These are phyloP conservation scores for Chaenodraco wilsoni DNA, from an alignment of 2,797 vertebrate genomes.

Conservation along the genomic window DNA sequence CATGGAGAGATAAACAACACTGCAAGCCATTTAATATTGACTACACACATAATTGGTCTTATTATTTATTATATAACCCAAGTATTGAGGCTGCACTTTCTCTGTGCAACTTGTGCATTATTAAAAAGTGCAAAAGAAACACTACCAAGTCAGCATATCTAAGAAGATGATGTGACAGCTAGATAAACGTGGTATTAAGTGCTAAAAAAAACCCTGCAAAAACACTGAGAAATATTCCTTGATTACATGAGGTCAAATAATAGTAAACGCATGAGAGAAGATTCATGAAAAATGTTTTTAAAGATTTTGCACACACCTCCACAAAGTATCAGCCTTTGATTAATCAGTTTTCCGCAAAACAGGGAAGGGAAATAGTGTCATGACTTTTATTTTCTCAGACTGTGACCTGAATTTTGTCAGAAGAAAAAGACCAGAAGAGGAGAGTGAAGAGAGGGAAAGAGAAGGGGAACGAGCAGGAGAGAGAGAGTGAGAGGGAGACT, in stretches of 20 bases:
- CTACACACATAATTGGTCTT: neutral
- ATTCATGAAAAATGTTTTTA: too few species aligned
- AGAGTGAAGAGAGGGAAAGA: neutral
- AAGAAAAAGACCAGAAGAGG: neutral
- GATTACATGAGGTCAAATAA: too few species aligned
- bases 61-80: slow-evolving; percentile 2
- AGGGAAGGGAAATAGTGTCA: neutral
- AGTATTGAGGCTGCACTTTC: neutral
- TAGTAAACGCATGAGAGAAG: too few species aligned
- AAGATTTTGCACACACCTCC: too few species aligned
- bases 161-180: neutral
- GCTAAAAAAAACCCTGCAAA: neutral
- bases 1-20: neutral
- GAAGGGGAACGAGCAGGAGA: neutral
- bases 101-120: neutral
- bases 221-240: too few species aligned
- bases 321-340: neutral
- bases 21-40: neutral
- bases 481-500: too few species aligned
- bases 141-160: neutral
- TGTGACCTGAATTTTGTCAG: slow-evolving; percentile 8
- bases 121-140: neutral
- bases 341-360: slow-evolving; percentile 16
- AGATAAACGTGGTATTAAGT: neutral
- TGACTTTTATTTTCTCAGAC: neutral